These are phyloP conservation scores for Azemiops feae DNA, from an alignment of 2,113 vertebrate genomes.

Conservation along the genomic window DNA sequence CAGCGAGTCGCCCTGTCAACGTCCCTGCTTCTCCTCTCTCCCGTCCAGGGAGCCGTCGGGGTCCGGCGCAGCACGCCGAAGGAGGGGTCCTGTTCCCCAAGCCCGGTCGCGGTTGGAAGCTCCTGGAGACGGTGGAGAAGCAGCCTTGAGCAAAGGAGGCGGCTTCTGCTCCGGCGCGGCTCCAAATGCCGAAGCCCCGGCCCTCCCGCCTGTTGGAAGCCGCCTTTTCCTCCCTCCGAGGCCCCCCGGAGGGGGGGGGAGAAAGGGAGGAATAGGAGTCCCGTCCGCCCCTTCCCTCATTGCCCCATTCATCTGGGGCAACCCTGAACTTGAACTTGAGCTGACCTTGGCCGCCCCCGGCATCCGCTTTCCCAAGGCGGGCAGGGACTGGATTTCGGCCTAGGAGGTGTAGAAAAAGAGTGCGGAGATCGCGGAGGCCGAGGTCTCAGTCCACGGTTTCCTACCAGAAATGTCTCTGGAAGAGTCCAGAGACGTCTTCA, in stretches of 20 bases:
- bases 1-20: not conserved
- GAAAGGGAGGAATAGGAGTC: not conserved
- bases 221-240: not conserved
- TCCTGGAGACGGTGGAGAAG: not conserved
- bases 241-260: not conserved
- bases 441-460: not conserved
- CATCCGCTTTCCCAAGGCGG: not conserved
- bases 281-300: not conserved
- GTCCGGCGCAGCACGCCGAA: not conserved
- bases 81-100: not conserved
- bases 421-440: not conserved
- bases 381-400: not conserved
- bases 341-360: constrained; percentile 42
- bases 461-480: not conserved
- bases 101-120: not conserved
- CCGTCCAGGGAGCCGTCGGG: not conserved
- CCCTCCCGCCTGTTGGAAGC: not conserved
- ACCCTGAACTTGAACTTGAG: constrained; percentile 79
- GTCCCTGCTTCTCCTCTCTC: not conserved
- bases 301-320: constrained; percentile 4
- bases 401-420: too few species aligned
- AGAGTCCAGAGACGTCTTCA: too few species aligned
- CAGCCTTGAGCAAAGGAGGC: not conserved
- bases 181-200: not conserved
- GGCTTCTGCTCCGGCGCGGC: not conserved